Evolutionary conservation across 2,797 vertebrate species (phyloP), one percentile per base, ranked within the genome.

Genomic region (Dromococcyx pavoninus): DNA sequence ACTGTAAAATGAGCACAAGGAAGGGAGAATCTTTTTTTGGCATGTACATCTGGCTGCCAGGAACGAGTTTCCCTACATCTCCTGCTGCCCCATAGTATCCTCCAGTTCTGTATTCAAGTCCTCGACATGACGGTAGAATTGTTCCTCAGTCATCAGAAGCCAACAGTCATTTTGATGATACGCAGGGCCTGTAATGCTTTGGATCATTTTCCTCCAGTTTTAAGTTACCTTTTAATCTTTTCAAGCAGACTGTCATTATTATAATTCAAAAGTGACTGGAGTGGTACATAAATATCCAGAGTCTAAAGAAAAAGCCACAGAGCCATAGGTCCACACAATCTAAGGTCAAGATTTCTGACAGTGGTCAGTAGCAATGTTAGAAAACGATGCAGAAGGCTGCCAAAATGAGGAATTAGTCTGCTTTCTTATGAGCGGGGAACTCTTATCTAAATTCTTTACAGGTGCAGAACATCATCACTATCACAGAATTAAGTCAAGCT

Each of bases 381-480:
- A 81, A 86, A 21, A 92, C 46, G 64, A 51, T 67, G 22, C 28
- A 75, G 54, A 84, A 79, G 15, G 48, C 17, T 3, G 5, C 18
- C 35, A 67, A 88, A 93, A 82, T 13, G 8, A 86, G 28, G 44
- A 32, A 70, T 3, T 24, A 78, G 51, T 32, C 35, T 72, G 48
- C 41, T 44, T 75, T 61, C 35, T 75, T 18, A 87, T 28, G 22
- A 79, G 5, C n/a, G 11, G 54, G 9, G n/a, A 71, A 84, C 16
- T 24, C 53, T 48, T 57, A 48, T 24, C n/a, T 72, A 81, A 86
- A 86, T 53, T 32, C 25, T 33, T 51, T n/a, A 22, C 4, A 60
- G 54, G 43, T 5, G 76, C 48, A 46, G 10, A 85, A 37, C 11
- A 4, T 44, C 0, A 0, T 37, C 37, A 83, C 11, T 37, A 74